Evolutionary conservation across 1,140 invertebrate genomes (phyloP), one percentile per base, ranked within the genome.

Genomic region (Leguminivora glycinivorella): DNA sequence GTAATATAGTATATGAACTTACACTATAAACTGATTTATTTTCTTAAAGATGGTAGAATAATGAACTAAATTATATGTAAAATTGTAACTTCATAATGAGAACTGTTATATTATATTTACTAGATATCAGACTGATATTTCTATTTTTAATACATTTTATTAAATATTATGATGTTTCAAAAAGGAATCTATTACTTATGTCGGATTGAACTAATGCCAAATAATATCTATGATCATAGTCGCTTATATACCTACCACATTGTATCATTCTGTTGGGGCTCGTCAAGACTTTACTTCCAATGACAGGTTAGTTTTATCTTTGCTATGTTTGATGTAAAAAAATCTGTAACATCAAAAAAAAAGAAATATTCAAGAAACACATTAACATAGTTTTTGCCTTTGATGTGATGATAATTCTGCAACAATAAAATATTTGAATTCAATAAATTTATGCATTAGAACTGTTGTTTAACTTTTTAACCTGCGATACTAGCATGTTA

Each of bases 101-200:
- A 12, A 56, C 12, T 60, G 56, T 60, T 60, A 60, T 26, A 29
- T 60, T 60, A 60, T 26, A 29, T 60, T 56, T 25, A 26, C 25
- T 60, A 60, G 56, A 60, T 60, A 26, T 60, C 24, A 60, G 56
- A 60, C 56, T 60, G 24, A 60, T 17, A 60, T 60, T 26, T 60
- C 56, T 60, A 60, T 60, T 60, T 60, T 60, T 26, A 60, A 60
- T 26, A 60, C 56, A 25, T 60, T 60, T 26, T 26, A 60, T 56
- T 22, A 25, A 56, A 56, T 22, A 56, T 56, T 10, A 10, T 38
- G 14, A 38, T 38, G 34, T 38, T 38, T 9, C 2, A 38, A 38
- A 12, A 38, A 38, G 34, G 34, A 38, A 38, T 38, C 34, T 0
- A 38, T 12, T 2, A n/a, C n/a, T n/a, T n/a, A 14, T 14, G 9